Percentiles rank a stretch among this genome's conserved stretches.
These are phyloP conservation scores for Empis livida DNA, from an alignment of 2,888 invertebrate species.

Conservation along the genomic window DNA sequence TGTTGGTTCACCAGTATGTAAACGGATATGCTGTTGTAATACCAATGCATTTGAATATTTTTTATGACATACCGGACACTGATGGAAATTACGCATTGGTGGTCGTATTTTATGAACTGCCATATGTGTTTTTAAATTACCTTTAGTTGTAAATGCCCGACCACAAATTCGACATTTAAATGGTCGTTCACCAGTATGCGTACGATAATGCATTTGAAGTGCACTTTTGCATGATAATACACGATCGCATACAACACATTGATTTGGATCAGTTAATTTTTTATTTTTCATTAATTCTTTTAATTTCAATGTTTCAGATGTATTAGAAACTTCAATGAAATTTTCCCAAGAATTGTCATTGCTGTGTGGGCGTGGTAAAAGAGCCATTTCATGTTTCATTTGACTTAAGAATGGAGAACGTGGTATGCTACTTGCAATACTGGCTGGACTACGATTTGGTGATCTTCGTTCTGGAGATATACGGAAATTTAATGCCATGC, in stretches of 20 bases:
- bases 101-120: slow-evolving; percentile 95
- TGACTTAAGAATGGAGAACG: slow-evolving; percentile 33
- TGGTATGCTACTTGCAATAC: slow-evolving; percentile 27
- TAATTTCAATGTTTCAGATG: slow-evolving; percentile 91
- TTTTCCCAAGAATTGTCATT: slow-evolving; percentile 96
- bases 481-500: neutral
- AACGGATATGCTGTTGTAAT: slow-evolving; percentile 87
- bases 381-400: slow-evolving; percentile 33
- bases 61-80: slow-evolving; percentile 96
- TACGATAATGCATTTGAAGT: slow-evolving; percentile 88
- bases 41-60: slow-evolving; percentile 89
- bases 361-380: slow-evolving; percentile 69
- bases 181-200: slow-evolving; percentile 47
- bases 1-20: slow-evolving; percentile 83
- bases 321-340: slow-evolving; percentile 76
- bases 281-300: slow-evolving; percentile 96
- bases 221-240: slow-evolving; percentile 96
- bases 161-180: slow-evolving; percentile 97
- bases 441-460: slow-evolving; percentile 31
- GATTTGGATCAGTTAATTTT: slow-evolving; percentile 93
- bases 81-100: slow-evolving; percentile 83
- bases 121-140: slow-evolving; percentile 99
- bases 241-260: slow-evolving; percentile 95
- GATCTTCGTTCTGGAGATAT: slow-evolving; percentile 30
- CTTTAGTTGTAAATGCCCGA: slow-evolving; percentile 95